Evolutionary conservation across 2,888 invertebrate genomes (phyloP), one percentile per base, ranked within the genome.

Genomic region (Dryobotodes eremita): DNA sequence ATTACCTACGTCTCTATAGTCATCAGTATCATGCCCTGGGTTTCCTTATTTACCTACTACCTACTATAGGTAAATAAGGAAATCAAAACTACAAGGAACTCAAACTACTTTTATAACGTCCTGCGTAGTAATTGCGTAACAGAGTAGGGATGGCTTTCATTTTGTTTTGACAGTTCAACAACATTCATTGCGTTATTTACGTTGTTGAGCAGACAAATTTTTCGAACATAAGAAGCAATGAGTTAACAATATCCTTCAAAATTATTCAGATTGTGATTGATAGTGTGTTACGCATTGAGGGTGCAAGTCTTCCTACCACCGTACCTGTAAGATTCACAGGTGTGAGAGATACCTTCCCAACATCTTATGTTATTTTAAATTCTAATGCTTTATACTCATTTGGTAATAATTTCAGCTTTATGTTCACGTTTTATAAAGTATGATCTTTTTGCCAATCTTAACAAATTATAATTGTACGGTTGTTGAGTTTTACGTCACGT

Each of bases 401-500:
- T 1, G 36, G 17, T 53, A 17, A 69, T 53, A 23, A 53, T 53
- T 36, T 53, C 2, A 72, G 36, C 8, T 36, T 11, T 17, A 23
- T 55, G 55, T 57, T 65, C 23, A 78, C 26, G 11, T 23, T 55
- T 55, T 65, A 7, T 59, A 66, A 79, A 79, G 50, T 53, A 23
- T 31, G 50, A 53, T n/a, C 17, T 78, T 36, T 46, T 68, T 53
- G 46, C n/a, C n/a, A n/a, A n/a, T n/a, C n/a, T n/a, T n/a, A n/a
- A n/a, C 57, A 46, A n/a, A 77, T 53, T 53, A 61, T 46, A 59
- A 59, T 42, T 59, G 70, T 31, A 53, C n/a, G 46, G 46, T 57
- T 59, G 17, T 46, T 48, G 26, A 48, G 36, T 55, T 64, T 48
- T 64, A 31, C 78, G 48, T 79, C 79, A 69, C 20, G n/a, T 53